phyloP scores from a whole-genome alignment of 2,888 invertebrate genomes.

The Autographa gamma region DNA sequence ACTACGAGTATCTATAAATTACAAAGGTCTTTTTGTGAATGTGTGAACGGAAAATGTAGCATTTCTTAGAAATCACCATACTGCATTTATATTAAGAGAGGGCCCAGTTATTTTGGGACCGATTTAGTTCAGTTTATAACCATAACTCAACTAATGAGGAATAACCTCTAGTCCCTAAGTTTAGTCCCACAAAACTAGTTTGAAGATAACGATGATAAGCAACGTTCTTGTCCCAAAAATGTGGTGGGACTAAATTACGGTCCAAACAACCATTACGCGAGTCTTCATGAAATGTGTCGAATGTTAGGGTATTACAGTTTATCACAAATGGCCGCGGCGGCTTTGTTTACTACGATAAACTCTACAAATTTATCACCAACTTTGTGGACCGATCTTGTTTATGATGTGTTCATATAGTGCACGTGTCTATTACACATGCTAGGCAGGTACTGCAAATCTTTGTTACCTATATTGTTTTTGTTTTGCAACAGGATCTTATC shows the following conservation, averaged over 20 bases:
- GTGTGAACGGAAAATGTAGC: too few species aligned
- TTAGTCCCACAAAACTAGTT: neutral
- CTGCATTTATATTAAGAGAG: too few species aligned
- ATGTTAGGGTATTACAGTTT: conserved; percentile 14
- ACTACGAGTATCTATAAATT: too few species aligned
- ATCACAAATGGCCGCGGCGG: conserved; percentile 16
- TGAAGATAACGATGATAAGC: conserved; percentile 10
- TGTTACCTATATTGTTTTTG: neutral
- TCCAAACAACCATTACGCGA: conserved; percentile 3
- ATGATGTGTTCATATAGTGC: neutral
- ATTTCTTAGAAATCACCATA: too few species aligned
- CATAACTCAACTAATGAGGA: neutral
- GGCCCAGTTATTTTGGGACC: too few species aligned
- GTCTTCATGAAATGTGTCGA: conserved; percentile 18
- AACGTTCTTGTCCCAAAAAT: conserved; percentile 13
- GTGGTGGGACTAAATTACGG: conserved; percentile 23
- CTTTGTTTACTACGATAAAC: conserved; percentile 18
- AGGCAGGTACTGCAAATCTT: neutral
- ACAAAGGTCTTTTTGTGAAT: too few species aligned
- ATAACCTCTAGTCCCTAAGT: neutral
- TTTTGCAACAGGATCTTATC: neutral
- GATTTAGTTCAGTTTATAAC: too few species aligned
- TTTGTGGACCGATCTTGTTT: neutral
- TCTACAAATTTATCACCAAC: conserved; percentile 13
- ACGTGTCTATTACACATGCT: neutral